These are phyloP conservation scores for Carcina quercana DNA, from an alignment of 2,888 invertebrate genomes.

Conservation along the genomic window DNA sequence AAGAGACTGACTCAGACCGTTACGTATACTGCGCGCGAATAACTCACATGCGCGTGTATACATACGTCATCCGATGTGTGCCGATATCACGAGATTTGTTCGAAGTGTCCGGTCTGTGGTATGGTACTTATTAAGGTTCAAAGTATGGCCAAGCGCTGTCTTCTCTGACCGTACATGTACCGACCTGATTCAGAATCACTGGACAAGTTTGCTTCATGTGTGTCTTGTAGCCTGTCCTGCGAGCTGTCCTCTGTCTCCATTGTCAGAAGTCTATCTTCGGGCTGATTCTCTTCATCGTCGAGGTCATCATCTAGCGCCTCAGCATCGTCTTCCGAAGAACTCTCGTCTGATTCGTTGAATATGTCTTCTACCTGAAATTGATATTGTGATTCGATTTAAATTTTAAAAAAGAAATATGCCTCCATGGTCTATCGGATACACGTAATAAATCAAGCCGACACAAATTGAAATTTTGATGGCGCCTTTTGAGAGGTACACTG, in stretches of 20 bases:
- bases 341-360: slow-evolving; percentile 78
- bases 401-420: not conserved
- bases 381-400: not conserved
- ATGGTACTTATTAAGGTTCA: not conserved
- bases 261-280: slow-evolving; percentile 50
- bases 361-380: slow-evolving; percentile 80
- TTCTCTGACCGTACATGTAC: slow-evolving; percentile 1
- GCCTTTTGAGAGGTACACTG: too few species aligned
- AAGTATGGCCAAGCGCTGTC: not conserved
- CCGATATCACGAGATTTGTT: not conserved
- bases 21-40: too few species aligned
- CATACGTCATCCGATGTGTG: not conserved
- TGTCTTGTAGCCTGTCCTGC: slow-evolving; percentile 46
- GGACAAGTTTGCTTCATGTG: slow-evolving; percentile 37
- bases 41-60: too few species aligned
- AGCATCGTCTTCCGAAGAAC: slow-evolving; percentile 57
- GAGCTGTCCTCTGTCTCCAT: slow-evolving; percentile 50
- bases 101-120: not conserved
- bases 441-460: too few species aligned
- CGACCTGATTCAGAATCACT: slow-evolving; percentile 57
- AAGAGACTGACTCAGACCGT: too few species aligned
- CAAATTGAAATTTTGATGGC: too few species aligned
- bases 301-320: slow-evolving; percentile 48
- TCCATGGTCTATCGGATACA: too few species aligned
- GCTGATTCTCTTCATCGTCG: slow-evolving; percentile 60